Evolutionary conservation across 2,113 vertebrate genomes (phyloP).

Genomic region (Platycercus adscitus): DNA sequence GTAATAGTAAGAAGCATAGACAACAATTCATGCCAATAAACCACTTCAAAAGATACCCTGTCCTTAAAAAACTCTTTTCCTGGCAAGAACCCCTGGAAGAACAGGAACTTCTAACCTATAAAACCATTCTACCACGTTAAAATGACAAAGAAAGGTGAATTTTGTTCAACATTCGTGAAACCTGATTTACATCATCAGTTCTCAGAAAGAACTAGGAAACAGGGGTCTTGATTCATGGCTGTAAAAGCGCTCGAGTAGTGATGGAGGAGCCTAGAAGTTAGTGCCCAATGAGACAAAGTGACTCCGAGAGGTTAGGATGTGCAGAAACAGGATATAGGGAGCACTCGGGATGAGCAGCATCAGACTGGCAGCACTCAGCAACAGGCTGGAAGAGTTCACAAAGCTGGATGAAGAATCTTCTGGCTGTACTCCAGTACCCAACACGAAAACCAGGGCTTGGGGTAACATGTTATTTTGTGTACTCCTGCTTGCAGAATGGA

Average conservation of each 20-base stretch:
- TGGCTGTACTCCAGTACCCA: not conserved
- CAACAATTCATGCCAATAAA: not conserved
- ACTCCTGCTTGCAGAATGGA: not conserved
- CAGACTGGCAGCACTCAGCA: not conserved
- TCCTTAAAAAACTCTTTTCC: not conserved
- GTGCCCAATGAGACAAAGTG: not conserved
- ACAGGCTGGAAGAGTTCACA: not conserved
- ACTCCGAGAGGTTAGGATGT: not conserved
- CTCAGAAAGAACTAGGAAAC: not conserved
- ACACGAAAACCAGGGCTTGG: not conserved
- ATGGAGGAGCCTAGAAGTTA: not conserved
- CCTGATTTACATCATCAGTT: not conserved
- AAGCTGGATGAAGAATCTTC: not conserved
- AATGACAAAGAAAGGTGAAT: not conserved
- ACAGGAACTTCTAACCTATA: not conserved
- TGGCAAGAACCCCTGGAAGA: not conserved
- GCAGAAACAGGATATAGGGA: rapidly evolving
- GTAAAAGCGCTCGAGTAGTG: not conserved
- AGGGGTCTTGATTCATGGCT: not conserved
- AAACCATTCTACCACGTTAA: not conserved
- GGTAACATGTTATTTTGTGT: not conserved
- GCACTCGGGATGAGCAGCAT: not conserved
- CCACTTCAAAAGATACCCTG: not conserved
- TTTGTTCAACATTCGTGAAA: not conserved
- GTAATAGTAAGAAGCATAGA: not conserved